phyloP scores from a whole-genome alignment of 37 sponge, comb jelly and placozoan genomes.

The Geodia barretti region DNA sequence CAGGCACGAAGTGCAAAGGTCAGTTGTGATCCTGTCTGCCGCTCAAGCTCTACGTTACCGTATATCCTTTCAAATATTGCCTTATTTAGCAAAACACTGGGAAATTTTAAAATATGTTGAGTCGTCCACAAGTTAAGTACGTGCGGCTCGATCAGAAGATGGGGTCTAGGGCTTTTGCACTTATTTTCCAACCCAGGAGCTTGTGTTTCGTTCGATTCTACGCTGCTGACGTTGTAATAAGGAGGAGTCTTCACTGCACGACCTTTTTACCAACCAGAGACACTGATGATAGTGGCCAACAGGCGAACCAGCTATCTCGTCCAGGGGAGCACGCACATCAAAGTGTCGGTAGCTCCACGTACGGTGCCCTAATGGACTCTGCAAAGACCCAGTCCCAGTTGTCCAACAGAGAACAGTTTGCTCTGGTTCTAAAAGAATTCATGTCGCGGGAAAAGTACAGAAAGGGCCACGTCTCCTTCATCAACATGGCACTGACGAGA shows the following conservation, averaged over 20 bases:
- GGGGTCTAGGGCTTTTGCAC: too few species aligned
- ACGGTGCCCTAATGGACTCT: conserved; percentile 45
- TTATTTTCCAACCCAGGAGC: background rate
- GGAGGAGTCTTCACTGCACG: background rate
- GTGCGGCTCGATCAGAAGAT: too few species aligned
- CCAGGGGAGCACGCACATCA: background rate
- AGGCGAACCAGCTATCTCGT: background rate
- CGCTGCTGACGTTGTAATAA: background rate
- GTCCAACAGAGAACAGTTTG: conserved; percentile 50
- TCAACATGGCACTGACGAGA: conserved; percentile 61
- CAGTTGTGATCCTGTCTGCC: conserved; percentile 11
- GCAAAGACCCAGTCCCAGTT: conserved; percentile 29
- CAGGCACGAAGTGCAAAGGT: background rate
- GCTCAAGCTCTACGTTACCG: conserved; percentile 24
- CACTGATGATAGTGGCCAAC: background rate
- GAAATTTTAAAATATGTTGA: too few species aligned
- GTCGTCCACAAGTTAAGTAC: too few species aligned
- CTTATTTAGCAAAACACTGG: too few species aligned
- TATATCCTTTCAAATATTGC: too few species aligned
- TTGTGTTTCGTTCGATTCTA: background rate
- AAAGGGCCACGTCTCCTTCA: conserved; percentile 81
- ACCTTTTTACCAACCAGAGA: conserved; percentile 3
- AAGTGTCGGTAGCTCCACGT: background rate
- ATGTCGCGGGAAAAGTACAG: conserved; percentile 62
- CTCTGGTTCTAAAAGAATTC: conserved; percentile 66